Base-by-base conservation (phyloP, 2,888 invertebrate species). In the Sepiola atlantica region DNA sequence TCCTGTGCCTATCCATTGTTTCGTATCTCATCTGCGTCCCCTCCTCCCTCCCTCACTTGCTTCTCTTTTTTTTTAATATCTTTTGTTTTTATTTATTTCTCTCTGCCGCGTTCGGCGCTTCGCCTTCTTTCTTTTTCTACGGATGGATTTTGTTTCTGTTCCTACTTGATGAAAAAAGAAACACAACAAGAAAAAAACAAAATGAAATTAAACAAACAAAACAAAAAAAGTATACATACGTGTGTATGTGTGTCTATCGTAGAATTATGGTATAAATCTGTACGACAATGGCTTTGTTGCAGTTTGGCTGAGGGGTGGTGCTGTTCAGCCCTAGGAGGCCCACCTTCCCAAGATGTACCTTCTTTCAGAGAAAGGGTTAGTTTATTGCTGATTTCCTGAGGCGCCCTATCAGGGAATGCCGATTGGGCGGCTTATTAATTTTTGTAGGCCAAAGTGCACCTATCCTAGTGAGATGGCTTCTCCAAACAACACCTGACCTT, bases 1-100 rank as follows among this genome's bases (percentile, higher is more conserved):
- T 92, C 92, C 24, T 92, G 6, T 92, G 28, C n/a, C 55, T 92
- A 92, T 92, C 92, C 55, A 92, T 55, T 92, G 45, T 77, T 77
- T 77, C 77, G 77, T 54, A 92, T 28, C n/a, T 54, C 92, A n/a
- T n/a, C 55, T 92, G 45, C 45, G 24, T 54, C 54, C 12, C 28
- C 55, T 21, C 45, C 28, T 92, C 92, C n/a, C 20, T 24, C 54
- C 20, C 24, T 54, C 28, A 28, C 35, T 35, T 20, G 12, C 35
- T 91, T 4, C 18, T 16, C 35, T 2, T 35, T 24, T 91, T 28
- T 92, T 16, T n/a, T n/a, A n/a, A n/a, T n/a, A n/a, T 92, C 45
- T 92, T 28, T 28, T 91, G 45, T 20, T 3, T 91, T 54, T n/a
- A n/a, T 32, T 10, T 20, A 1, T 0, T 91, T 10, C 35, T 35